Percentiles rank a stretch among this genome's conserved stretches.
Conservation (phyloP, 2,888 invertebrate species). For the Dinocampus coccinellae region DNA sequence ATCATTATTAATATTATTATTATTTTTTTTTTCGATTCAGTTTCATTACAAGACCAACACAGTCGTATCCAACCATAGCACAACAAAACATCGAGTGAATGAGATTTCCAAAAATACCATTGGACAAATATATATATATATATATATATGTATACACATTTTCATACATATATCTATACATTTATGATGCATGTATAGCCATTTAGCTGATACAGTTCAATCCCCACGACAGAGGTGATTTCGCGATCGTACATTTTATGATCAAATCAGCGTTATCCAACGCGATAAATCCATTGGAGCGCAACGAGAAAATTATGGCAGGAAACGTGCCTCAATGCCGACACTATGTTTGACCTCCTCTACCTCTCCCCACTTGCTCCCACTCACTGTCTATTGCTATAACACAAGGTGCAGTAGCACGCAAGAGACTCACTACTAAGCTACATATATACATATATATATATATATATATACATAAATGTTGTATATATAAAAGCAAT, state of each 20-base stretch:
- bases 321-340: conserved; percentile 14
- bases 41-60: no score
- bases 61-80: conserved; percentile 33
- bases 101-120: conserved; percentile 26
- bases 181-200: conserved; percentile 43
- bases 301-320: conserved; percentile 39
- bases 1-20: no score
- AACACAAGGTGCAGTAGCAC: conserved; percentile 6
- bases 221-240: conserved; percentile 41
- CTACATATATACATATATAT: not conserved
- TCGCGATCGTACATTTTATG: conserved; percentile 44
- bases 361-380: no score
- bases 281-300: conserved; percentile 46
- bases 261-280: conserved; percentile 48
- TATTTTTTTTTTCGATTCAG: no score
- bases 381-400: not conserved
- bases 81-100: conserved; percentile 42
- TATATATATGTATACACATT: not conserved
- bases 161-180: conserved; percentile 44
- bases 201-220: conserved; percentile 33
- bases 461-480: not conserved
- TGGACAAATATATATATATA: not conserved
- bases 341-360: conserved; percentile 2
- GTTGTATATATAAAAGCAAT: conserved; percentile 11
- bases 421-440: not conserved